Percentiles rank a stretch among this genome's conserved stretches.
Evolutionary conservation across 1,140 invertebrate genomes (phyloP).

Genomic region (Drosophila auraria): DNA sequence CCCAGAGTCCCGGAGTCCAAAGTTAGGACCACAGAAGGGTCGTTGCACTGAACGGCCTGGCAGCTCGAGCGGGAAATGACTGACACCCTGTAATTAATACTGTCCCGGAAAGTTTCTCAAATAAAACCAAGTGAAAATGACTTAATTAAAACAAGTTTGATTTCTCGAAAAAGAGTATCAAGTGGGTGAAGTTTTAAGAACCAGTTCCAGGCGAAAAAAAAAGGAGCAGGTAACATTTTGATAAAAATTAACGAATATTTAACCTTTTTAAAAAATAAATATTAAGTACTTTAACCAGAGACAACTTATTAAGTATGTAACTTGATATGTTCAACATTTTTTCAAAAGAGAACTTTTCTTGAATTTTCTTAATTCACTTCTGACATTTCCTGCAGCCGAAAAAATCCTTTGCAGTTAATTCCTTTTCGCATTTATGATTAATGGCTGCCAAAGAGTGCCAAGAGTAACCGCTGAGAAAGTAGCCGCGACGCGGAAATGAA

Average conservation of each 20-base stretch:
- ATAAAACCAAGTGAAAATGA: conserved; percentile 59
- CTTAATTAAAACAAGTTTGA: conserved; percentile 16
- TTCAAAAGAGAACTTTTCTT: background rate
- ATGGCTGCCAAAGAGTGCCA: conserved; percentile 39
- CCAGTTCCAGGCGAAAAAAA: background rate
- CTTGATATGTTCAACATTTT: background rate
- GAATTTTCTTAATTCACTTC: background rate
- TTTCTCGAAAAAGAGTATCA: background rate
- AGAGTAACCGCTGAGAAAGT: conserved; percentile 44
- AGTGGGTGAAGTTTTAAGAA: background rate
- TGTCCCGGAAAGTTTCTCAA: conserved; percentile 42
- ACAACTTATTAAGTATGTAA: background rate
- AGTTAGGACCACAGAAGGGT: conserved; percentile 32
- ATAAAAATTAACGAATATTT: too few species aligned
- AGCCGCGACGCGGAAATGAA: conserved; percentile 28
- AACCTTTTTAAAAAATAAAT: too few species aligned
- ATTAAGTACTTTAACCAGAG: too few species aligned
- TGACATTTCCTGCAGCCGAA: background rate
- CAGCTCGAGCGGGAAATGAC: background rate
- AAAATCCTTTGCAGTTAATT: background rate
- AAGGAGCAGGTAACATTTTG: background rate
- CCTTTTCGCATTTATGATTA: conserved; percentile 51
- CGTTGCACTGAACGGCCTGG: conserved; percentile 29
- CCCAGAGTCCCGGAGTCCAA: conserved; percentile 7
- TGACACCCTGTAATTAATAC: conserved; percentile 67